Evolutionary conservation across 2,113 vertebrate genomes (phyloP), one percentile per base, ranked within the genome.

Genomic region (Rhinichthys klamathensis): DNA sequence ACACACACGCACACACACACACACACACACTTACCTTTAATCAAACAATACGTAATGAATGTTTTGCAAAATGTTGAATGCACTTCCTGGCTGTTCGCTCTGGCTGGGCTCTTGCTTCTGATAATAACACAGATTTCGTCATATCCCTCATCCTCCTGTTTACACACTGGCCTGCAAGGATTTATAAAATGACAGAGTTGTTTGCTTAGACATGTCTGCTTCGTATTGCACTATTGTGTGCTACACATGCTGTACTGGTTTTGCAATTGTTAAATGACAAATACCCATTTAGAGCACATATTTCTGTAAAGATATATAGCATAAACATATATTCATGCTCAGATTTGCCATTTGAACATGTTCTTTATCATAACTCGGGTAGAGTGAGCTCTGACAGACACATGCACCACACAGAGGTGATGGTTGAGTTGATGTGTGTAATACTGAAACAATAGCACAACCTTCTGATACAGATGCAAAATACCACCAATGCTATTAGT

Each of bases 391-490:
- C 23, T 41, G 7, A 76, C 25, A 32, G 32, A 67, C 16, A 72
- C 35, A 41, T 41, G 67, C 67, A 41, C 65, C 46, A 21, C 21
- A 16, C 51, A 21, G 49, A 30, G 35, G 6, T 35, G 75, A 77
- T 56, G 27, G 15, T n/a, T 56, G 30, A 38, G 49, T 13, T 77
- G 75, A 77, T 58, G 54, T 58, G 30, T n/a, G 75, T 58, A 38
- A 77, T 77, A 35, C 27, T 77, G 75, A 58, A 51, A 77, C 51
- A 77, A 77, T 58, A 77, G 75, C 51, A 77, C 75, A 77, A 58
- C 75, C 75, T 77, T 77, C 51, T 77, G 75, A 58, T 51, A 58
- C 30, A 77, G 18, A 77, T 77, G 75, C 75, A 77, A 77, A 77
- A n/a, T 77, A 77, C 75, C 7, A 30, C 35, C 25, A 44, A 32